These are phyloP conservation scores for Drosophila kanapiae DNA, from an alignment of 1,140 invertebrate genomes.

Conservation along the genomic window DNA sequence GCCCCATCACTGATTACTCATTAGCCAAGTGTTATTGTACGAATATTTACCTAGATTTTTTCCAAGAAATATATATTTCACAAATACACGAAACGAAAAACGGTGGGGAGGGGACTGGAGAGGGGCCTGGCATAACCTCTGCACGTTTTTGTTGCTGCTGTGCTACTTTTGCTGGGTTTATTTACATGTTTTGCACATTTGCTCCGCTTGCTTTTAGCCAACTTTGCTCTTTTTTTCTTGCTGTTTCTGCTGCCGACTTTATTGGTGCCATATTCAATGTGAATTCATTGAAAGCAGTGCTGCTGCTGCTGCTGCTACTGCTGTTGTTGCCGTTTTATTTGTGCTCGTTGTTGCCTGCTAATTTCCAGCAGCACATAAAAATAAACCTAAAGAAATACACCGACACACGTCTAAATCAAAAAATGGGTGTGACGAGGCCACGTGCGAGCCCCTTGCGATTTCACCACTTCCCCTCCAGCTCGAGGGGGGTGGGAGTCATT, in stretches of 20 bases:
- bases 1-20: constrained; percentile 32
- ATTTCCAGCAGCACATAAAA: constrained; percentile 60
- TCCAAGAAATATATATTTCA: constrained; percentile 50
- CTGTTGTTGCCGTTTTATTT: constrained; percentile 39
- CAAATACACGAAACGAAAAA: constrained; percentile 10
- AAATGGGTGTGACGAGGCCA: constrained; percentile 72
- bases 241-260: constrained; percentile 42
- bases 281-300: constrained; percentile 58
- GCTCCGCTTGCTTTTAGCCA: constrained; percentile 53
- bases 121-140: constrained; percentile 31
- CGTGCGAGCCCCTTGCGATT: constrained; percentile 51
- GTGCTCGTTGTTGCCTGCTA: constrained; percentile 54
- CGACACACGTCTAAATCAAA: constrained; percentile 60
- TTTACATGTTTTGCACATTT: constrained; percentile 75
- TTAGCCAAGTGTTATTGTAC: constrained; percentile 31
- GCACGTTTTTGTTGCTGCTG: constrained; percentile 53
- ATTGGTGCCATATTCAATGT: constrained; percentile 69
- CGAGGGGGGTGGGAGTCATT: too few relatives aligned
- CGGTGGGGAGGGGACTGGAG: not conserved
- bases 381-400: constrained; percentile 42
- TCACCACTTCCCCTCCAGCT: too few relatives aligned
- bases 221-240: constrained; percentile 43
- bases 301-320: constrained; percentile 12
- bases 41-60: constrained; percentile 41
- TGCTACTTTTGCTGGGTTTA: constrained; percentile 68